Conservation (phyloP, 2,113 vertebrate genomes). For the Pedionomus torquatus region DNA sequence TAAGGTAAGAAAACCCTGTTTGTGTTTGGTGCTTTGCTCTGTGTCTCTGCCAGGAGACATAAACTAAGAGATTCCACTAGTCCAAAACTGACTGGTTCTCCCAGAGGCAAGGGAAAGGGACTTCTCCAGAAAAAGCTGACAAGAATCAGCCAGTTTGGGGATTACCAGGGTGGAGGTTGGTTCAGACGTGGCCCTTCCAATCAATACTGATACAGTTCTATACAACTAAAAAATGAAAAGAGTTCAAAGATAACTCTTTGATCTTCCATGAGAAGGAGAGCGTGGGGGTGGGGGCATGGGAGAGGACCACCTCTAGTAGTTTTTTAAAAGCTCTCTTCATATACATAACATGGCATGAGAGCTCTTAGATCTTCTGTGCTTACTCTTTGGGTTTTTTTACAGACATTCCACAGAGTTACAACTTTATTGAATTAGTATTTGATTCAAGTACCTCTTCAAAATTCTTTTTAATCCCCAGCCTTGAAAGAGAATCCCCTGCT, state of each 20-base stretch:
- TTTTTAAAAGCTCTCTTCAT: background rate
- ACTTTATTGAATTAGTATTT: background rate
- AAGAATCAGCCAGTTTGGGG: background rate
- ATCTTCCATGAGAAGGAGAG: background rate
- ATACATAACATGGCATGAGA: accelerated
- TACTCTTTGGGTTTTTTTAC: background rate
- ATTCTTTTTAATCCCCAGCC: background rate
- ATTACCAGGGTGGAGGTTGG: background rate
- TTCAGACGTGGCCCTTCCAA: background rate
- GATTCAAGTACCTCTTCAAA: background rate
- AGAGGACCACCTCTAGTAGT: background rate
- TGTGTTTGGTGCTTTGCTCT: background rate
- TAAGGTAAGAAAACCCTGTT: background rate
- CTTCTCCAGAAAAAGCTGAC: background rate
- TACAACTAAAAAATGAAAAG: background rate
- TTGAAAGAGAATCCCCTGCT: background rate
- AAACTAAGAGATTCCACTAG: background rate
- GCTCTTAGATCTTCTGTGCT: background rate
- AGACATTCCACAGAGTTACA: background rate
- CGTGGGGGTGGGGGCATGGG: too few relatives aligned
- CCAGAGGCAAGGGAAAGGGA: background rate
- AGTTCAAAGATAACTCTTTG: background rate
- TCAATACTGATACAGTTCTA: background rate
- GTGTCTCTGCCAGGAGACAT: background rate
- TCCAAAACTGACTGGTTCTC: background rate